Evolutionary conservation across 1,140 invertebrate species (phyloP).

Genomic region (Heterodera carotae): DNA sequence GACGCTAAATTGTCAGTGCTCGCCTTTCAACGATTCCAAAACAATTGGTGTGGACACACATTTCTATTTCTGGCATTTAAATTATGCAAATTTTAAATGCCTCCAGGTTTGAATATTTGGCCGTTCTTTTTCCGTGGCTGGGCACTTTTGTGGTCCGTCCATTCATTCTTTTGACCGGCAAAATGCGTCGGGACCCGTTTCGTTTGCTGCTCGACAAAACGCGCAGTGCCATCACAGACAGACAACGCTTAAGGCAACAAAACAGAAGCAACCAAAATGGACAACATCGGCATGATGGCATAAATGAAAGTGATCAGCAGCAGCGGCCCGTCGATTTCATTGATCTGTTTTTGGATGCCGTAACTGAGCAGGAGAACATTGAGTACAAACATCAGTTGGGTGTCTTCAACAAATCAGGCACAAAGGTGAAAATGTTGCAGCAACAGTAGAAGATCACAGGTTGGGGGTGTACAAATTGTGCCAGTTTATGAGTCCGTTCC

Average conservation of each 20-base stretch:
- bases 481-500: too few relatives aligned
- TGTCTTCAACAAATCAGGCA: slow-evolving; percentile 7
- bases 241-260: not conserved
- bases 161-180: slow-evolving; percentile 5
- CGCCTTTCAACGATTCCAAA: slow-evolving; percentile 7
- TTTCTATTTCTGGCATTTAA: too few relatives aligned
- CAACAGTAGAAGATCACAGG: too few relatives aligned
- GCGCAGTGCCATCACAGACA: not conserved
- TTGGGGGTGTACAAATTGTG: too few relatives aligned
- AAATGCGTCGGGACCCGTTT: slow-evolving; percentile 14
- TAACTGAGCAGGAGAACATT: not conserved
- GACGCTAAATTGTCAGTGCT: slow-evolving; percentile 12
- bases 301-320: not conserved
- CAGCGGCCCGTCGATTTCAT: slow-evolving; percentile 13
- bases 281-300: too few relatives aligned
- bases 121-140: slow-evolving; percentile 1
- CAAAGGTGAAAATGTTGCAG: not conserved
- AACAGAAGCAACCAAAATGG: too few relatives aligned
- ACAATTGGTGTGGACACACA: not conserved
- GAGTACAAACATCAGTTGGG: not conserved
- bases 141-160: not conserved
- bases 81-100: too few relatives aligned
- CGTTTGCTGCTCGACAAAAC: slow-evolving; percentile 17
- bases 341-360: slow-evolving; percentile 18
- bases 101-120: not conserved